Percentiles rank a stretch among this genome's conserved stretches.
phyloP scores from a whole-genome alignment of 2,888 invertebrate genomes.

The Bugulina stolonifera region DNA sequence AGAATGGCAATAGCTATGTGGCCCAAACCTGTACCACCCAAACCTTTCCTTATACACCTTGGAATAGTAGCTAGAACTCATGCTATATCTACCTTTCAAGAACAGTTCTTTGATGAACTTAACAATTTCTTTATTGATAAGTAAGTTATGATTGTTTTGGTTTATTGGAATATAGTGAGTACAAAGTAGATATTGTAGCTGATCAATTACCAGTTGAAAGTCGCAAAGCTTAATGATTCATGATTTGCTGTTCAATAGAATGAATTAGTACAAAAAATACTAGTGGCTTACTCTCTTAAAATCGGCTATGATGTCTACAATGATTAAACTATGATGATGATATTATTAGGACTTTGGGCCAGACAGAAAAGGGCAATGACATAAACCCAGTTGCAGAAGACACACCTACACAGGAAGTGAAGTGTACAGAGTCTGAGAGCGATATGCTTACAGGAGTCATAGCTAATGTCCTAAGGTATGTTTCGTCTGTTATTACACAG shows the following conservation, averaged over 20 bases:
- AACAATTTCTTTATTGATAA: constrained; percentile 45
- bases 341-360: constrained; percentile 22
- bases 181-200: too few relatives aligned
- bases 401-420: not conserved
- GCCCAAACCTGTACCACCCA: constrained; percentile 43
- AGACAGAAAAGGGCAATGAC: not conserved
- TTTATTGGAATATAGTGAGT: too few relatives aligned
- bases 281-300: too few relatives aligned
- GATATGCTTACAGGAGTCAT: constrained; percentile 42
- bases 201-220: too few relatives aligned
- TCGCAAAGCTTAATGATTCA: too few relatives aligned
- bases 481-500: too few relatives aligned
- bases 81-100: constrained; percentile 46
- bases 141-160: too few relatives aligned
- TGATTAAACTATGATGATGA: too few relatives aligned
- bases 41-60: constrained; percentile 50
- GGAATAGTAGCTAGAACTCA: constrained; percentile 51
- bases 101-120: constrained; percentile 45
- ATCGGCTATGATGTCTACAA: too few relatives aligned
- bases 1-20: constrained; percentile 38
- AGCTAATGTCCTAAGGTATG: constrained; percentile 44
- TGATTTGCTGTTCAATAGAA: too few relatives aligned
- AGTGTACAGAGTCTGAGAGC: constrained; percentile 39
- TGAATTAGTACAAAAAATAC: too few relatives aligned
- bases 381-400: not conserved